Base-by-base conservation (phyloP, 2,888 invertebrate genomes). In the Gortyna flavago region DNA sequence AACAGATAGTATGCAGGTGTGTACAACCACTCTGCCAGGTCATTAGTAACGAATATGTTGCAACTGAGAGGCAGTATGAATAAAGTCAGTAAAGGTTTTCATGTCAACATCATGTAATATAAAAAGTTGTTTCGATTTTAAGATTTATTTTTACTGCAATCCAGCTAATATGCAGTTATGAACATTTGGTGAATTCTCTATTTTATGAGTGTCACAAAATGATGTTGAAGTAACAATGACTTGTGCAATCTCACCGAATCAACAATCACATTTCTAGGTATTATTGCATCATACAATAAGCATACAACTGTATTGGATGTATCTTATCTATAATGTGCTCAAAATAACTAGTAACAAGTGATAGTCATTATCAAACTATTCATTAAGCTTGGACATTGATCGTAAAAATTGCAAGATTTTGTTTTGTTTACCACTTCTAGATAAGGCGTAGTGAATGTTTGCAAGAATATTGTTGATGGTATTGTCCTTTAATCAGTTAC, bases 281-380 rank as follows among this genome's bases (percentile, higher is more conserved):
- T 92, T 93, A 89, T 93, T 93, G 92, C 93, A 92, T 93, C 93
- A 92, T 89, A 88, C 87, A 87, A 76, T 83, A 85, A 87, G 71
- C 72, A 73, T 79, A 89, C 84, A 83, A 88, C 75, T 38, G 32
- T 89, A 86, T 89, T 90, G 81, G 88, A 88, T 83, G 76, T 80
- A 82, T 86, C 87, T 91, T 90, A 91, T 91, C 92, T 85, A 41
- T 67, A 81, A 77, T 78, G 84, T 54, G 70, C 79, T 78, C 64
- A 74, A 87, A 85, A 84, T 85, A 88, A 80, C 79, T 82, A 79
- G 77, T 83, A 72, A 77, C 75, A 77, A 81, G 66, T 82, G 88
- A 87, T 88, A 79, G 84, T 81, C 62, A 79, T 84, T 89, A 88
- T 89, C 88, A 85, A 86, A 85, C 80, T 87, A 84, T 88, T 87